Evolutionary conservation across 1,140 invertebrate species (phyloP), one percentile per base, ranked within the genome.

Genomic region (Calephelis nemesis): DNA sequence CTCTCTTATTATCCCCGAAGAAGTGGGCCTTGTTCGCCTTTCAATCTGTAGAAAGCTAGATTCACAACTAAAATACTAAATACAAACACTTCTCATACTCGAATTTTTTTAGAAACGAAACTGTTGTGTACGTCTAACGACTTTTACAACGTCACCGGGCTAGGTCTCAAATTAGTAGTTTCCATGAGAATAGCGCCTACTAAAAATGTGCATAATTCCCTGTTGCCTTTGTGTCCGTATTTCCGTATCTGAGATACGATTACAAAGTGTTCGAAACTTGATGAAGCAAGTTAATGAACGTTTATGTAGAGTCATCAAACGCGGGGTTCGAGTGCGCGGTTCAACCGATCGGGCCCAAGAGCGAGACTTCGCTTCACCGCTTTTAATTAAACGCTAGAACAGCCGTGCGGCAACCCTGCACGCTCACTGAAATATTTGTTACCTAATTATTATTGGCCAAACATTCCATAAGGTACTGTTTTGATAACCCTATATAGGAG

Each of bases 261-360:
- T 68, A 71, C 68, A 68, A 71, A 71, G 74, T 69, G 65, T 70
- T 66, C 50, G 65, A 68, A 81, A 67, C 78, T 71, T 65, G 71
- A 75, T 82, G 77, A 74, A 83, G 77, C 78, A 75, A 76, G 80
- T 85, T 84, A 87, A 87, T 87, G 85, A 84, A 79, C 79, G 78
- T 83, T 85, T 83, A 82, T 78, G 79, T 74, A 67, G 75, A 85
- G 83, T 85, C 81, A 84, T 85, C 78, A 82, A 79, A 77, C 79
- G 75, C 71, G 73, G 75, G 72, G 73, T 66, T 48, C 77, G 74
- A 74, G 71, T 71, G 69, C 72, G 68, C 67, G 69, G 74, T 63
- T 69, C 62, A 70, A 62, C 73, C 65, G 70, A 68, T 69, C 73
- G 47, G 71, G 74, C 77, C 76, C 74, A 77, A 71, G 73, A 81